Base-by-base conservation (phyloP, 2,113 vertebrate genomes). In the Harpagus bidentatus region DNA sequence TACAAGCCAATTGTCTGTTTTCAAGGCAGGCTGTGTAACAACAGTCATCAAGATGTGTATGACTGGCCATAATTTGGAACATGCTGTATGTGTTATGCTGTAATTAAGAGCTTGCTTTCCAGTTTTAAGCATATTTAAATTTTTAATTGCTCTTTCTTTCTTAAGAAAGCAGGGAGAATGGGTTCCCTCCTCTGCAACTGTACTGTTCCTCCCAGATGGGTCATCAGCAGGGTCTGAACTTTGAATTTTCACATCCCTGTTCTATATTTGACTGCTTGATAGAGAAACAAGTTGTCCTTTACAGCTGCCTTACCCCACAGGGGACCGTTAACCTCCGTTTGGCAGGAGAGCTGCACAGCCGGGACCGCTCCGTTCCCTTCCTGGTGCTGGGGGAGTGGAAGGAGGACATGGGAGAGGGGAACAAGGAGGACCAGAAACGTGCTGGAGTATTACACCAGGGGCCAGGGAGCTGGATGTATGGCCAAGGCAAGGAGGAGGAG, bases 391-490 rank as follows among this genome's bases (percentile, higher is more conserved):
- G 86, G 66, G 82, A 67, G 15, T 18, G 81, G 32, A 6, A 10
- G 69, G 88, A 78, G 89, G 77, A 94, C 95, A 93, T 94, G 95
- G 93, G 94, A 96, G 94, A 91, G 72, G 89, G 83, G 77, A 86
- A 1, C 7, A 5, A 21, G 59, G 55, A 23, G 45, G 9, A 52
- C 2, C 36, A n/a, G 78, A 6, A 48, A 90, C 34, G 20, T 89
- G 79, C 79, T 22, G 43, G 36, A 15, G 38, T 11, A 7, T 74
- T 45, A 36, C 93, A 61, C 86, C 82, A 76, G 94, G 90, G 81
- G 31, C 55, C n/a, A 6, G 58, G 29, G 78, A 92, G 59, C 43
- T 48, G 69, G 65, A 4, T 10, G 42, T 6, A 6, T 3, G 29
- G 61, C 76, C 22, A 19, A 47, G 40, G 26, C 0, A 4, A 66